phyloP scores from a whole-genome alignment of 2,888 invertebrate species.

The Rhimphoctona megacephalus region DNA sequence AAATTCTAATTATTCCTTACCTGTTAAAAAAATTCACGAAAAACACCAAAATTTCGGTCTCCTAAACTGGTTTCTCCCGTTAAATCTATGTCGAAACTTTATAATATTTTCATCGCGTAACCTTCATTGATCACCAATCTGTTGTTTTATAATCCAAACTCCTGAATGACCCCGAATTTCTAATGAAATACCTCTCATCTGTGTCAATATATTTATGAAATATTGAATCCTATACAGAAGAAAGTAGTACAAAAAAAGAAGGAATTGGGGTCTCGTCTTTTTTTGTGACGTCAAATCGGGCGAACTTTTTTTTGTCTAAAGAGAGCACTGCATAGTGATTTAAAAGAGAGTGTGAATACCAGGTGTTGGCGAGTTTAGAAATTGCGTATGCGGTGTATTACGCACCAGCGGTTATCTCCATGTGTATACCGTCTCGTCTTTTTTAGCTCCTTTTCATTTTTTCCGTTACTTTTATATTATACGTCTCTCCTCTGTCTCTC shows the following conservation, averaged over 20 bases:
- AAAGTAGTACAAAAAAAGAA: background rate
- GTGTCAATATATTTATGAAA: background rate
- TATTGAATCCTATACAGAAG: background rate
- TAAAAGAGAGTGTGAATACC: slow-evolving; percentile 19
- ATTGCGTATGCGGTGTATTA: slow-evolving; percentile 21
- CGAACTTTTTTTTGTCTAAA: background rate
- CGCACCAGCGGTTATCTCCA: slow-evolving; percentile 10
- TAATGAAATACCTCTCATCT: background rate
- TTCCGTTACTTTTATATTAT: slow-evolving; percentile 50
- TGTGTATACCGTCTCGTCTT: slow-evolving; percentile 24
- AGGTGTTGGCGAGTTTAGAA: slow-evolving; percentile 17
- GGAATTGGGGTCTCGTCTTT: background rate
- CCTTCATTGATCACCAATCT: too few relatives aligned
- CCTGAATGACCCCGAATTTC: background rate
- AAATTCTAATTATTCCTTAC: too few relatives aligned
- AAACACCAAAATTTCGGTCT: too few relatives aligned
- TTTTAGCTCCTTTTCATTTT: slow-evolving; percentile 53
- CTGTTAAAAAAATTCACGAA: too few relatives aligned
- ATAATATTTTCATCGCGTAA: too few relatives aligned
- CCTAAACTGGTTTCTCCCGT: too few relatives aligned
- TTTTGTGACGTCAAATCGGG: background rate
- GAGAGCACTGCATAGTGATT: background rate
- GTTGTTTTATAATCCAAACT: background rate
- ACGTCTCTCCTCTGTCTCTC: slow-evolving; percentile 23
- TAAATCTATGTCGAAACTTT: too few relatives aligned